phyloP scores from a whole-genome alignment of 1,140 invertebrate genomes.

The Drosophila ercepeae region DNA sequence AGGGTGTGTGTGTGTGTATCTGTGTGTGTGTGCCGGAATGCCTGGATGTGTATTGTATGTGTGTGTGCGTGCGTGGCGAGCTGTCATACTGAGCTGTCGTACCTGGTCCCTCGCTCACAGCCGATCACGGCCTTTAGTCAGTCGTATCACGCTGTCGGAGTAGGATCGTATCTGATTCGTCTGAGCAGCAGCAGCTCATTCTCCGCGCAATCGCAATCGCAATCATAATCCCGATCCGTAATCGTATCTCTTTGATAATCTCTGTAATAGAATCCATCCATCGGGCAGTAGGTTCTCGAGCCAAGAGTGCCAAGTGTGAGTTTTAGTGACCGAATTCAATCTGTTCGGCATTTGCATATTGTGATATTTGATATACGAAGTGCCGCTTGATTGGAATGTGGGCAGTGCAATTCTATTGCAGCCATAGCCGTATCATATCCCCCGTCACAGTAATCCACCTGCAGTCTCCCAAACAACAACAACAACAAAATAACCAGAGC shows the following conservation, averaged over 20 bases:
- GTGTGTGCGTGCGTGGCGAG: conserved; percentile 36
- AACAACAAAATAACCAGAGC: conserved; percentile 23
- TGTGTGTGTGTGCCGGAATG: conserved; percentile 3
- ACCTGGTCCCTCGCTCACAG: conserved; percentile 33
- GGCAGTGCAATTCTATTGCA: conserved; percentile 38
- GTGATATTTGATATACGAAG: conserved; percentile 58
- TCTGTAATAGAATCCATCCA: conserved; percentile 9
- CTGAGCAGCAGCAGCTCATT: conserved; percentile 32
- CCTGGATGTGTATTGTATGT: conserved; percentile 11
- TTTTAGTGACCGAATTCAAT: conserved; percentile 48
- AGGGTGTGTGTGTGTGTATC: conserved; percentile 4
- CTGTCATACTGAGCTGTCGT: conserved; percentile 71
- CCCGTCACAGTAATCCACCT: conserved; percentile 27
- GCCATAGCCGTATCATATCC: conserved; percentile 26
- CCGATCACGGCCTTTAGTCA: conserved; percentile 55
- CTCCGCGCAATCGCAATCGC: conserved; percentile 24
- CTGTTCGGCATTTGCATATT: conserved; percentile 57
- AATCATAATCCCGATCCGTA: conserved; percentile 4
- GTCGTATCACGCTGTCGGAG: conserved; percentile 79
- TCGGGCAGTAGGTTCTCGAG: conserved; percentile 17
- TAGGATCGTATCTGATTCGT: conserved; percentile 80
- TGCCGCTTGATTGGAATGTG: conserved; percentile 73
- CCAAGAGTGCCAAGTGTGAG: conserved; percentile 37
- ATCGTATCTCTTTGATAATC: background rate
- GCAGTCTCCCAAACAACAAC: conserved; percentile 29